Base-by-base conservation (phyloP, 1,140 invertebrate species). In the Cheumatopsyche charites region DNA sequence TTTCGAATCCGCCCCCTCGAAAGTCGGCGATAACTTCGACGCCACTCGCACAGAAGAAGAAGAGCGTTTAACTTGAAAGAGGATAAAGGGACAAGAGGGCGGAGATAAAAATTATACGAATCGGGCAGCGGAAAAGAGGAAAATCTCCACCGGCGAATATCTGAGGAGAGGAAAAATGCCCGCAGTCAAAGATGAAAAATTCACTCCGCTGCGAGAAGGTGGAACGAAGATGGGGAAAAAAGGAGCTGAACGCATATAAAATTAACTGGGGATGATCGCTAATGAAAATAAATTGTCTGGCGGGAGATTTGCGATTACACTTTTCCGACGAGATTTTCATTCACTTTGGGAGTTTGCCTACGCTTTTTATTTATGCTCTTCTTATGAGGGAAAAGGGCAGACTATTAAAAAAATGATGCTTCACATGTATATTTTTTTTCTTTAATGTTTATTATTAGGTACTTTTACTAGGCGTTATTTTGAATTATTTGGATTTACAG, bases 211-310 rank as follows among this genome's bases (percentile, higher is more conserved):
- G n/a, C n/a, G 29, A 36, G 29, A 47, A 6, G 43, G 43, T 3
- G 43, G 15, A n/a, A 13, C 12, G 13, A 47, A 47, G 15, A 42
- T 42, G 41, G 41, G 41, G 41, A 6, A 12, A 13, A 19, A 58
- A 19, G 19, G 55, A 25, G 21, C 21, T 19, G 21, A 12, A 81
- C 81, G 43, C 1, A 41, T 83, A 85, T 84, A 84, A 84, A 85
- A 85, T 85, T 85, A 85, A 83, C 82, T 79, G 82, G 82, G 83
- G 83, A 85, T 85, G 82, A 85, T 85, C 83, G 81, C 82, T 85
- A 85, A 85, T 85, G 83, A 85, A 85, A 85, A 85, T 84, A 85
- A 84, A 85, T 85, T 84, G 83, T 80, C 79, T 36, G 78, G 80
- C 80, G 80, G 83, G 81, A 83, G 82, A 84, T 83, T 83, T 81